Evolutionary conservation across 2,113 vertebrate species (phyloP).

Genomic region (Lasiurus cinereus): DNA sequence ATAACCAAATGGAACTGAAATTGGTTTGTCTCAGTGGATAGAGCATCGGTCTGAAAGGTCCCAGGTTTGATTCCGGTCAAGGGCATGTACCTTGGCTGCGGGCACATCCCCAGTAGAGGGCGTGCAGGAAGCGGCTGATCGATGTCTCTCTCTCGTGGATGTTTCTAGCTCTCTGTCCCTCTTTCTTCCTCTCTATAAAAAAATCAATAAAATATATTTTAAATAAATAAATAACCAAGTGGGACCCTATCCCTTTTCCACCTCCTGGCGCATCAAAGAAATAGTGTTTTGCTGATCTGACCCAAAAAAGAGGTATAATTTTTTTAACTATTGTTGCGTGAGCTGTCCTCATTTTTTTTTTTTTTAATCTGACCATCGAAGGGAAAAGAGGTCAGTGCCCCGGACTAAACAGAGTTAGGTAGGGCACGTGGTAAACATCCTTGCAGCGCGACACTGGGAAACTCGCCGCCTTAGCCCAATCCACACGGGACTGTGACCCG

Average conservation of each 20-base stretch:
- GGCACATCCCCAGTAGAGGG: no score
- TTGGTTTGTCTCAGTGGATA: no score
- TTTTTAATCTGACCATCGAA: neutral
- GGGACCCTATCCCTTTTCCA: neutral
- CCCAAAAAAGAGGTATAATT: neutral
- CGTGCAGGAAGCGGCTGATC: no score
- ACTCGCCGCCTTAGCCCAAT: neutral
- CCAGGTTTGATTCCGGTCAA: no score
- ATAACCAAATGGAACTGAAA: no score
- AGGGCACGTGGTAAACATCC: neutral
- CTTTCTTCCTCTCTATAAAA: no score
- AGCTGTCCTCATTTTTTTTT: neutral
- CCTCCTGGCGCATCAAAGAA: neutral
- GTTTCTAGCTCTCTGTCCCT: no score
- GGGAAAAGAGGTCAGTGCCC: neutral
- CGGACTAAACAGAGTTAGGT: neutral
- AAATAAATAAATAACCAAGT: no score
- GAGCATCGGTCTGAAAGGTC: no score
- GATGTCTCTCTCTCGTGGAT: no score
- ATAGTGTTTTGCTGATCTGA: neutral
- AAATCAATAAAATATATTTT: no score
- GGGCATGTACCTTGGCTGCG: no score
- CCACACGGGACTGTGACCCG: neutral
- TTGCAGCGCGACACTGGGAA: neutral
- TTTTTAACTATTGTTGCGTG: neutral